Evolutionary conservation across 2,888 invertebrate genomes (phyloP).

Genomic region (Matsumyia berberina): DNA sequence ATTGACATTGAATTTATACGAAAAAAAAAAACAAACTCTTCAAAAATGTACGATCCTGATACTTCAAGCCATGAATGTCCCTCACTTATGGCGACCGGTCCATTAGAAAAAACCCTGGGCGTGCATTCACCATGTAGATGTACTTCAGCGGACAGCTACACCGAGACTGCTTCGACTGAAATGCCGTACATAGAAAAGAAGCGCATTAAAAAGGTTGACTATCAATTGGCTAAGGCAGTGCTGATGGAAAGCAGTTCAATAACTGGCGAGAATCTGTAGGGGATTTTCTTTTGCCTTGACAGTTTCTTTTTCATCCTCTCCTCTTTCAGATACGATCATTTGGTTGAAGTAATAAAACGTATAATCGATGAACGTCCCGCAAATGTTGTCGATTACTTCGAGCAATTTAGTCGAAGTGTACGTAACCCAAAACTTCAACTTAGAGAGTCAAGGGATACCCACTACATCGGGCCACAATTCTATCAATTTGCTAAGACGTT

Average conservation of each 20-base stretch:
- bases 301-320: background rate
- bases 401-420: conserved; percentile 92
- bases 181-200: background rate
- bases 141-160: no score
- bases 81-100: no score
- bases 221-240: conserved; percentile 79
- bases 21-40: no score
- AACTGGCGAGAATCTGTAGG: conserved; percentile 83
- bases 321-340: conserved; percentile 90
- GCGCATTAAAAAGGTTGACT: background rate
- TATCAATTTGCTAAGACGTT: background rate
- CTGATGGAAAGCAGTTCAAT: conserved; percentile 81
- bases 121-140: no score
- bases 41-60: no score
- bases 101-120: no score
- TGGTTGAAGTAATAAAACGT: conserved; percentile 91
- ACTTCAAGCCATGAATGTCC: no score
- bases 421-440: conserved; percentile 89
- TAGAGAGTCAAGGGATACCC: conserved; percentile 82
- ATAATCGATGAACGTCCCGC: conserved; percentile 91
- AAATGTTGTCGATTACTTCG: conserved; percentile 93
- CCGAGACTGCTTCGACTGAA: conserved; percentile 21
- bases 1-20: no score
- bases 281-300: background rate
- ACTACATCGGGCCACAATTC: conserved; percentile 16